Evolutionary conservation across 2,888 invertebrate species (phyloP), one percentile per base, ranked within the genome.

Genomic region (Dicyrtoma fusca): DNA sequence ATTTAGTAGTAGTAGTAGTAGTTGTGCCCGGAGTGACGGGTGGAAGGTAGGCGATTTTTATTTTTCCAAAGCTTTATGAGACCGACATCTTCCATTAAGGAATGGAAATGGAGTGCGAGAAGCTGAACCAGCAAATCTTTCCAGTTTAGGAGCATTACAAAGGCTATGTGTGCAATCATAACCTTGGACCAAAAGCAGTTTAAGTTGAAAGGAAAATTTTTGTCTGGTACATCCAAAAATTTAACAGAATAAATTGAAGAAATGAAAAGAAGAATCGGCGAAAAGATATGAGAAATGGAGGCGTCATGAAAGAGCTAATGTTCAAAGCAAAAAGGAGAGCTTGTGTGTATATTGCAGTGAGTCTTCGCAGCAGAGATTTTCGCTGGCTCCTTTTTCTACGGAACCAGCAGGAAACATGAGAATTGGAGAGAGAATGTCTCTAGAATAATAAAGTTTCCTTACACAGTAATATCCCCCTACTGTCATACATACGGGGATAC

Each of bases 401-500:
- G 34, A 34, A 8, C n/a, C 8, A 34, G 34, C 8, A 34, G 34
- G 34, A 34, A 34, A 34, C 4, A 34, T 8, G 34, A 34, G 34
- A 34, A 34, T 34, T 34, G 2, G 19, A 53, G 21, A 19, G 53
- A 21, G 53, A 53, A 53, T 21, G 17, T 17, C 53, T 19, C 10
- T 11, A 57, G 10, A 57, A n/a, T 19, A 53, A 21, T 53, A 53
- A 23, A 53, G 19, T 19, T 21, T 25, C 25, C 14, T 21, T 10
- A n/a, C 25, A 57, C 57, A 25, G 14, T 57, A 53, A 11, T 21
- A 10, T 25, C 47, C 23, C 14, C 25, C 25, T 11, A n/a, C 59
- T 59, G 59, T 59, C 55, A 55, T 59, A 59, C 25, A 14, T 59
- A 62, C 34, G 19, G 42, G 65, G 53, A 2, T 13, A 45, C 21